Evolutionary conservation across 2,797 vertebrate species (phyloP).

Genomic region (Onychomys arenicola): DNA sequence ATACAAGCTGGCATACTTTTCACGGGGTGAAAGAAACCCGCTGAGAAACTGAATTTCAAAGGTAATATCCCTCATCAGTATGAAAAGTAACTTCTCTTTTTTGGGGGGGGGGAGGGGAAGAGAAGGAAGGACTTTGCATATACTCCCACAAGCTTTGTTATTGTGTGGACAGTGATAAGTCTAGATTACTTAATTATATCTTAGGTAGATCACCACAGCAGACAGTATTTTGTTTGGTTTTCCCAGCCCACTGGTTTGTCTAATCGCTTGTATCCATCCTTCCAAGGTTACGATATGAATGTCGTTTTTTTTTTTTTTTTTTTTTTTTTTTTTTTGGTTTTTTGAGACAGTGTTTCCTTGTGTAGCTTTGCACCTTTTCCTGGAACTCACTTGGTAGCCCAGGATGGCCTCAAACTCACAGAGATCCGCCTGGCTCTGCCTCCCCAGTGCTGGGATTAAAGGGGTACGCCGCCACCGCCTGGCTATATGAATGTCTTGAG

Average conservation of each 20-base stretch:
- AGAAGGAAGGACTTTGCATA: not conserved
- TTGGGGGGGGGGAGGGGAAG: too few relatives aligned
- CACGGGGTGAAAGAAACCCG: not conserved
- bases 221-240: not conserved
- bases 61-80: not conserved
- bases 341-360: too few relatives aligned
- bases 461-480: too few relatives aligned
- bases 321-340: too few relatives aligned
- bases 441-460: too few relatives aligned
- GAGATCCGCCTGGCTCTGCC: too few relatives aligned
- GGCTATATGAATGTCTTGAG: not conserved
- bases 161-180: not conserved
- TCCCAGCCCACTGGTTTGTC: not conserved
- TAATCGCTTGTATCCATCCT: not conserved
- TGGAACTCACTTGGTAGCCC: too few relatives aligned
- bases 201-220: not conserved
- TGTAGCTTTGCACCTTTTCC: too few relatives aligned
- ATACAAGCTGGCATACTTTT: slow-evolving; percentile 43
- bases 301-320: too few relatives aligned
- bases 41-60: slow-evolving; percentile 56
- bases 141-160: not conserved
- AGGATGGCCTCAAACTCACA: too few relatives aligned
- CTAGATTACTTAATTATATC: not conserved
- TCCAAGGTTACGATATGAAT: not conserved
- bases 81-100: not conserved